phyloP scores from a whole-genome alignment of 2,113 vertebrate species.

The Uria aalge region DNA sequence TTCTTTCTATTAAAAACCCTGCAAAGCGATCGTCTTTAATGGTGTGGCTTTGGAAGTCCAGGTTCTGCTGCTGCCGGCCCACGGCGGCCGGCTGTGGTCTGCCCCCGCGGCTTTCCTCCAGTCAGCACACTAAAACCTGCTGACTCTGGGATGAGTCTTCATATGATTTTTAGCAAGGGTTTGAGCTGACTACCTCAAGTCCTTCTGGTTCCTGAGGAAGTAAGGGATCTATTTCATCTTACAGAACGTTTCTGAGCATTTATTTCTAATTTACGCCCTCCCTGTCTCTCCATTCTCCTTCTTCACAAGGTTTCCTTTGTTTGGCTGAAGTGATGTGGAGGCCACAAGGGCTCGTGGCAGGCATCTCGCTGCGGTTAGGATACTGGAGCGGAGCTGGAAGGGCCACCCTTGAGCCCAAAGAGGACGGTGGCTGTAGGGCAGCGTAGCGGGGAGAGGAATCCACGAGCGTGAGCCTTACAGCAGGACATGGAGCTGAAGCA shows the following conservation, averaged over 20 bases:
- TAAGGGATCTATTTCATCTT: not conserved
- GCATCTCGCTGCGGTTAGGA: not conserved
- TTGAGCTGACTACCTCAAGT: not conserved
- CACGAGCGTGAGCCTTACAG: not conserved
- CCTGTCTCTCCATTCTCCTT: too few relatives aligned
- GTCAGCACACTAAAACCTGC: fast-evolving
- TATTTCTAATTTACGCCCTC: not conserved
- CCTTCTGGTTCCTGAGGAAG: not conserved
- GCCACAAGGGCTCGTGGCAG: fast-evolving
- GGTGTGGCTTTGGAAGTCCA: not conserved
- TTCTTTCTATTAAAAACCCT: not conserved
- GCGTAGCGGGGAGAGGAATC: not conserved
- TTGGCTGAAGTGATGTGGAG: not conserved
- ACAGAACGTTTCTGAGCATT: not conserved
- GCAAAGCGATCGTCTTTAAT: not conserved
- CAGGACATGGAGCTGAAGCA: not conserved
- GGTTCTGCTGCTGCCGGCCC: not conserved
- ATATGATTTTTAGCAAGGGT: not conserved
- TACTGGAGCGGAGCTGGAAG: not conserved
- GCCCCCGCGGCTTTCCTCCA: not conserved
- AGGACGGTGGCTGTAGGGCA: not conserved
- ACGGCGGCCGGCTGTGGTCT: not conserved
- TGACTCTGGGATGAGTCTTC: not conserved
- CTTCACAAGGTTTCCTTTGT: not conserved
- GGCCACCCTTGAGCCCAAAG: not conserved